A percentile compares a stretch with the other conserved stretches of the same genome.
Conservation (phyloP, 2,888 invertebrate species). For the Nasonovia ribisnigri region DNA sequence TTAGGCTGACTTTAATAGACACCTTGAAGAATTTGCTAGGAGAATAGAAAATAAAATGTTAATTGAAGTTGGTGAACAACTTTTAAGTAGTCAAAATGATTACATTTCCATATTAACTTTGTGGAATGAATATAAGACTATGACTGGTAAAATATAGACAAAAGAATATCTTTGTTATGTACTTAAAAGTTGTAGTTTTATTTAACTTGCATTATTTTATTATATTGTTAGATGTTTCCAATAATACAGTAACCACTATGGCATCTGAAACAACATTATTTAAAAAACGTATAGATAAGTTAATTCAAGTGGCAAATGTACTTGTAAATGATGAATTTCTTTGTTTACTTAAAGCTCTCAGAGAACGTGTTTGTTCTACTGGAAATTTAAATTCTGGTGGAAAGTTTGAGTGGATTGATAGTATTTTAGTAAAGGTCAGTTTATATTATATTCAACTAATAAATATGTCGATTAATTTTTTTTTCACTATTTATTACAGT, state of each 20-base stretch:
- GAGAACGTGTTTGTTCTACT: conserved; percentile 50
- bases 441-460: background rate
- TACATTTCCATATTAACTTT: background rate
- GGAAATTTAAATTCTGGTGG: conserved; percentile 75
- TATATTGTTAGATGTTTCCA: conserved; percentile 48
- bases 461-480: background rate
- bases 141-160: conserved; percentile 35
- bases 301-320: conserved; percentile 47
- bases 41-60: conserved; percentile 54
- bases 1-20: conserved; percentile 66
- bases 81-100: conserved; percentile 15
- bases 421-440: conserved; percentile 82
- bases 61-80: conserved; percentile 20
- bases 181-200: background rate
- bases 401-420: conserved; percentile 94
- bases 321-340: conserved; percentile 20
- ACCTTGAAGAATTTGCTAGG: conserved; percentile 64
- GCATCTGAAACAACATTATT: conserved; percentile 64
- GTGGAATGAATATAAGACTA: conserved; percentile 51
- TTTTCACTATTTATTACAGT: conserved; percentile 71
- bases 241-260: conserved; percentile 56
- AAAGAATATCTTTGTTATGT: background rate
- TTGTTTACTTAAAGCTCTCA: conserved; percentile 40
- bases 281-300: conserved; percentile 54
- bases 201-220: background rate